Conservation (phyloP, 2,888 invertebrate genomes). For the Melanostoma scalare region DNA sequence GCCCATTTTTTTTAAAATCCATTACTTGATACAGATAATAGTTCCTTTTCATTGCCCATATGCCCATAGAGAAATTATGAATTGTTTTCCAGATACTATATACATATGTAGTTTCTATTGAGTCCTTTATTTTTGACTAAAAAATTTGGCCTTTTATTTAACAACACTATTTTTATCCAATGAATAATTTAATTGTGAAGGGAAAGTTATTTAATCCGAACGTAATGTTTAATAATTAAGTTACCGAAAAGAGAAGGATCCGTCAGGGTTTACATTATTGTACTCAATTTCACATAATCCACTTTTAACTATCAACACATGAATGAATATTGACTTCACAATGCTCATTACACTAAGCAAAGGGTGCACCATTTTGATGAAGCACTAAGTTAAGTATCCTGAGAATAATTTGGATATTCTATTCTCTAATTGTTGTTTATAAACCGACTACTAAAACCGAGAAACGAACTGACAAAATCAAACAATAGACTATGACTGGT, state of each 20-base stretch:
- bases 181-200: too few species aligned
- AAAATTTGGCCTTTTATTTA: background rate
- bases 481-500: constrained; percentile 52
- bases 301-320: constrained; percentile 44
- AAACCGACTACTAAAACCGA: constrained; percentile 1
- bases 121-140: constrained; percentile 1
- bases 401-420: background rate
- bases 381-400: background rate
- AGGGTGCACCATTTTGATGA: constrained; percentile 19
- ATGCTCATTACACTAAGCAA: constrained; percentile 13
- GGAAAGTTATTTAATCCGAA: too few species aligned
- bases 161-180: too few species aligned
- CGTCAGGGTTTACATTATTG: constrained; percentile 87
- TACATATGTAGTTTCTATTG: background rate
- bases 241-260: constrained; percentile 89
- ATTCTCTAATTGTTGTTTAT: too few species aligned
- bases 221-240: constrained; percentile 33
- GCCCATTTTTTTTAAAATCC: too few species aligned
- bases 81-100: too few species aligned
- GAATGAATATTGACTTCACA: constrained; percentile 24
- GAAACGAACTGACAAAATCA: constrained; percentile 38
- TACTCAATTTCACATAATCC: constrained; percentile 82
- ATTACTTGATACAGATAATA: too few species aligned
- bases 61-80: too few species aligned
- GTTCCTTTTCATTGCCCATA: too few species aligned